Evolutionary conservation across 1,140 invertebrate genomes (phyloP), one percentile per base, ranked within the genome.

Genomic region (Bombus haemorrhoidalis): DNA sequence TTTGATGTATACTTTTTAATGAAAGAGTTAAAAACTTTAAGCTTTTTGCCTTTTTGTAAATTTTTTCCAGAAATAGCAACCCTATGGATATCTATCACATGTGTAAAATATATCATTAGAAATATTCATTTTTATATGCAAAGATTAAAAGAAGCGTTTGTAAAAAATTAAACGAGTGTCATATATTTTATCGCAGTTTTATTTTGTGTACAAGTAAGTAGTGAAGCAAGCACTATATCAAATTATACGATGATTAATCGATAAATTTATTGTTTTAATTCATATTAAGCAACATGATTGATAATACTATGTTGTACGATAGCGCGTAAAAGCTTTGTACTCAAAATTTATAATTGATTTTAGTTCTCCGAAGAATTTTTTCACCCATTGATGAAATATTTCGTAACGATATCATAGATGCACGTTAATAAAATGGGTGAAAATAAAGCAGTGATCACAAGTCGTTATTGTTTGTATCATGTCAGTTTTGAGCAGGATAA

Each of bases 1-100:
- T 99, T 95, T 99, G 96, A 97, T 88, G 79, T 86, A 74, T 74
- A 69, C 66, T 79, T 85, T 85, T 66, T 53, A 86, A 64, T 72
- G 53, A 72, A 85, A 18, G 15, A 39, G 12, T 85, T 37, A 41
- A 72, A 57, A 80, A 64, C 47, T 37, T 34, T 5, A 57, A 79
- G 6, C 28, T 53, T 34, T 69, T 53, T 59, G 39, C 6, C 18
- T 15, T 85, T 72, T 80, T 72, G n/a, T 32, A 47, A 79, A 72
- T 79, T 34, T 59, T 28, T 71, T 78, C 43, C 28, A 5, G 28
- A 78, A 77, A n/a, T 62, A 69, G 39, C 25, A 76, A 43, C 2
- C 28, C 34, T 41, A 32, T 77, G 22, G n/a, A 6, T 39, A 22
- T 59, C 8, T 71, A 75, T 66, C 37, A 75, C 18, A 47, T 10